Evolutionary conservation across 2,113 vertebrate genomes (phyloP).

Genomic region (Leucosticte australis): DNA sequence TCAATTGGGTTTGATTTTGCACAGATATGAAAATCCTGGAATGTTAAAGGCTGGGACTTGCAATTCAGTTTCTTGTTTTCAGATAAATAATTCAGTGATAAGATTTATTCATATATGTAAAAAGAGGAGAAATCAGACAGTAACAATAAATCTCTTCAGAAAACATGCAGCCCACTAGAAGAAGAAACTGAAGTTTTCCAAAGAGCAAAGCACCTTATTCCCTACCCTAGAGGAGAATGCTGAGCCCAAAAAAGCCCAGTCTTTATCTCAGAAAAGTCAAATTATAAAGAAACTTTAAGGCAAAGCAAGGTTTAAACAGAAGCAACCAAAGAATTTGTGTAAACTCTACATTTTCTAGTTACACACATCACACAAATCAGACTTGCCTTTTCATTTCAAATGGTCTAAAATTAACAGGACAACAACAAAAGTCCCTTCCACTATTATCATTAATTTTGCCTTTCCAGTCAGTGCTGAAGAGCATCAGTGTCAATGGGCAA

Average conservation of each 20-base stretch:
- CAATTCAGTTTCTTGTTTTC: background rate
- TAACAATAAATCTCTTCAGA: background rate
- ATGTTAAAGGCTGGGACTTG: background rate
- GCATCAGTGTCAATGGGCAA: background rate
- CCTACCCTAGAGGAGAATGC: background rate
- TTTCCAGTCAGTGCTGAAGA: background rate
- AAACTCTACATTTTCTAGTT: background rate
- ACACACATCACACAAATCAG: background rate
- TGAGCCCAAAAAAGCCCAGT: background rate
- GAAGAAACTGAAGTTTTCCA: background rate
- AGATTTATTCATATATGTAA: background rate
- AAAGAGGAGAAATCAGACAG: background rate
- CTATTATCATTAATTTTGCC: background rate
- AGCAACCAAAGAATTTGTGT: background rate
- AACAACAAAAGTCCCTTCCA: background rate
- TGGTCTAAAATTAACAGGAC: background rate
- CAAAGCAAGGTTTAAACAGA: background rate
- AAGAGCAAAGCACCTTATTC: background rate
- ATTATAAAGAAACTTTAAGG: background rate
- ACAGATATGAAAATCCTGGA: background rate
- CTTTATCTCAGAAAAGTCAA: background rate
- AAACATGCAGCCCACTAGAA: background rate
- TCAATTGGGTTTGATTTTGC: background rate
- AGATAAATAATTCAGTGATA: conserved; percentile 4
- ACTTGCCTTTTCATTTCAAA: background rate